Evolutionary conservation across 2,113 vertebrate genomes (phyloP).

Genomic region (Sardina pilchardus): DNA sequence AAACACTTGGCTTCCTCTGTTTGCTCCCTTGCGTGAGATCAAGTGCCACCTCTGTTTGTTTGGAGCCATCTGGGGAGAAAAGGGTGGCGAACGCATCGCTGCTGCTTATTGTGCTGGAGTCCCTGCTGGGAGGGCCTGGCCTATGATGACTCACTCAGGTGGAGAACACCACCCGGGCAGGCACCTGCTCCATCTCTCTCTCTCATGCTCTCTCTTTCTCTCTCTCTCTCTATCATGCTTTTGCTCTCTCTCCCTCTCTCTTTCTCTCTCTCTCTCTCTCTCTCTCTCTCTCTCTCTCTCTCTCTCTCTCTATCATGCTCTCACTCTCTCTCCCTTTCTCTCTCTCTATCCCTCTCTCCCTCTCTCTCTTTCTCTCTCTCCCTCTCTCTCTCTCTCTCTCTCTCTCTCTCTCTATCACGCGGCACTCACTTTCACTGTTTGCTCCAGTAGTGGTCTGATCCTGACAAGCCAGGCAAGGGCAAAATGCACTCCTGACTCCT

Average conservation of each 20-base stretch:
- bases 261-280: not conserved
- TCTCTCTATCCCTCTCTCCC: not conserved
- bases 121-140: not conserved
- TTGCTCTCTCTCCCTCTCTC: not conserved
- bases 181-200: constrained; percentile 18
- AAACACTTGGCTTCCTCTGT: not conserved
- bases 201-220: not conserved
- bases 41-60: not conserved
- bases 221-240: too few species aligned
- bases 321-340: not conserved
- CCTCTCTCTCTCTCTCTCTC: not conserved
- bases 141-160: constrained; percentile 15
- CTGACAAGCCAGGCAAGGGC: not conserved
- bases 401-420: not conserved
- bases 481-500: not conserved
- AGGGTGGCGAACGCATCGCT: not conserved
- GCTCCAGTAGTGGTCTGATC: not conserved
- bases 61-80: not conserved
- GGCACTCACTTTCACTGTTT: not conserved
- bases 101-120: constrained; percentile 16
- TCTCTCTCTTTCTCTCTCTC: not conserved
- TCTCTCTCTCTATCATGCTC: too few species aligned
- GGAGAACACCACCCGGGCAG: not conserved
- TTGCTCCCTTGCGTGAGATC: not conserved
- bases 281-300: not conserved